Base-by-base conservation (phyloP, 1,140 invertebrate species). In the Phymastichus coffea region DNA sequence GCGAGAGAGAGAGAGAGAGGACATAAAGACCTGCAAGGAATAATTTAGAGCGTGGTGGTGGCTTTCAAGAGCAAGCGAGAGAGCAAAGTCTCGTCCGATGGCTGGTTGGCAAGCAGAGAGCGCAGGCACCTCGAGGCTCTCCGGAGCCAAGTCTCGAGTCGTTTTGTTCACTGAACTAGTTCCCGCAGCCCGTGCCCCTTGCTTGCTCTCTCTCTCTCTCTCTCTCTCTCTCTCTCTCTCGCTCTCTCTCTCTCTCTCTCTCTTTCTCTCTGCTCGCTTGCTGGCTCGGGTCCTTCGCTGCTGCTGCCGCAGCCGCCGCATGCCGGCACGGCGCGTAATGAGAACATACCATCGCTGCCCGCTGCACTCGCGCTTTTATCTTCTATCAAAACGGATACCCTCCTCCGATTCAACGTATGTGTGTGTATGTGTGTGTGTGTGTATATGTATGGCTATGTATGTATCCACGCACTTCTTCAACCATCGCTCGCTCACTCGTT, bases 311-410 rank as follows among this genome's bases (percentile, higher is more conserved):
- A n/a, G n/a, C n/a, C n/a, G n/a, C n/a, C n/a, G n/a, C n/a, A 73
- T 74, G 73, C 72, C 73, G 64, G 67, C 72, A 71, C 68, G 71
- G 68, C 72, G 69, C 70, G 72, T 75, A 75, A 75, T 75, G 73
- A 74, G 73, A 74, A 73, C 73, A 70, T 72, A 73, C 65, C 70
- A 71, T 46, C 26, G 25, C 20, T 4, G 46, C 17, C 25, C 25
- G 35, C 41, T 43, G 41, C 20, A 64, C 70, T 66, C 66, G 61
- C 64, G 43, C 65, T 69, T 59, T 69, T 70, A 70, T 71, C 69
- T 71, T 61, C 63, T 70, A 70, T 71, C 68, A 69, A 67, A 58
- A 68, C 65, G 68, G 63, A 68, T 68, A 66, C n/a, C 25, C 33
- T 19, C 30, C 46, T 38, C 28, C 14, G 17, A n/a, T 55, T 22